Evolutionary conservation across 2,888 invertebrate genomes (phyloP).

Genomic region (Dione vanillae): DNA sequence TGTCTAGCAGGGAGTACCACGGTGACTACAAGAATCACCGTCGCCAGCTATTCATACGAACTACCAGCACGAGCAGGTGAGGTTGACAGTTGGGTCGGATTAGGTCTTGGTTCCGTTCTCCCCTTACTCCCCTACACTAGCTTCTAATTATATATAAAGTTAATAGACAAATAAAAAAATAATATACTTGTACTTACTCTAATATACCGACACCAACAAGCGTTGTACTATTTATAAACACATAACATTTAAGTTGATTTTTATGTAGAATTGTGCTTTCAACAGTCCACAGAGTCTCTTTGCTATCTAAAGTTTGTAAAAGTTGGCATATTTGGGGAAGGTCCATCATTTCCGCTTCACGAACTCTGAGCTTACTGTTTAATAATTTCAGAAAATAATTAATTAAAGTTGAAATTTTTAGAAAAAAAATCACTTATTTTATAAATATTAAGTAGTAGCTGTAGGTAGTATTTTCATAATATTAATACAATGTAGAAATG

Average conservation of each 20-base stretch:
- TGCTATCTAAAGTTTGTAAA: conserved; percentile 60
- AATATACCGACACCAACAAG: conserved; percentile 69
- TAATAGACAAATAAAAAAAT: background rate
- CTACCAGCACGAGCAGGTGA: too few relatives aligned
- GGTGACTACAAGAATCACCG: too few relatives aligned
- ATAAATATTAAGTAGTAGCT: too few relatives aligned
- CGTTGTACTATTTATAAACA: conserved; percentile 63
- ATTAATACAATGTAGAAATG: too few relatives aligned
- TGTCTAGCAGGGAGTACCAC: too few relatives aligned
- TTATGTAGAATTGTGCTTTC: conserved; percentile 60
- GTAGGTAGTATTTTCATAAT: too few relatives aligned
- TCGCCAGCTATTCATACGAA: too few relatives aligned
- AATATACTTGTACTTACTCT: conserved; percentile 60
- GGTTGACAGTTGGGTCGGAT: too few relatives aligned
- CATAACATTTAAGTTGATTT: conserved; percentile 59
- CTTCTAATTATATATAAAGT: too few relatives aligned
- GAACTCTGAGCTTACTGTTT: conserved; percentile 69
- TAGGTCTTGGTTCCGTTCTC: too few relatives aligned
- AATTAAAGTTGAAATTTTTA: background rate
- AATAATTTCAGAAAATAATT: conserved; percentile 3
- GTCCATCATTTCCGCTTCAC: conserved; percentile 68
- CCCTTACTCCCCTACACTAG: too few relatives aligned
- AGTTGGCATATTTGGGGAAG: conserved; percentile 67
- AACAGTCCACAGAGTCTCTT: conserved; percentile 64
- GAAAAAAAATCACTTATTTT: too few relatives aligned